These are phyloP conservation scores for Erebia epiphron DNA, from an alignment of 2,888 invertebrate genomes.

Conservation along the genomic window DNA sequence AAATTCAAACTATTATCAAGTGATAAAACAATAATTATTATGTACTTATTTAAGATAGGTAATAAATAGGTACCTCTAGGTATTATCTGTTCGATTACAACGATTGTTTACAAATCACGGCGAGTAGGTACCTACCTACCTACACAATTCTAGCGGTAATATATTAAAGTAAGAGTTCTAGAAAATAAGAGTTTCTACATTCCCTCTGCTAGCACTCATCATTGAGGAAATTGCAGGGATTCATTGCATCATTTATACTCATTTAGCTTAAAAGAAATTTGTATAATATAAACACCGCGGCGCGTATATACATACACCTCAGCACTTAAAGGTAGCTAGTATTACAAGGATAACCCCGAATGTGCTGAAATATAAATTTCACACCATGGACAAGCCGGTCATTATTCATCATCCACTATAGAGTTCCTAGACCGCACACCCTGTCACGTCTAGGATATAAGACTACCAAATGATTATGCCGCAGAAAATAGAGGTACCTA, in stretches of 20 bases:
- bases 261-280: no score
- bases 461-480: no score
- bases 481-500: no score
- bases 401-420: no score
- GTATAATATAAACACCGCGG: no score
- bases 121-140: background rate
- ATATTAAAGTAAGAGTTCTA: slow-evolving; percentile 23
- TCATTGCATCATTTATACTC: slow-evolving; percentile 36
- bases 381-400: no score
- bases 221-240: slow-evolving; percentile 39
- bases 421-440: no score
- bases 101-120: slow-evolving; percentile 21
- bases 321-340: no score
- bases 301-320: no score
- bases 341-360: no score
- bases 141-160: background rate
- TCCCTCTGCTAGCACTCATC: slow-evolving; percentile 32
- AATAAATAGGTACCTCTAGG: slow-evolving; percentile 19
- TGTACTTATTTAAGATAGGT: background rate
- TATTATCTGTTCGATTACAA: slow-evolving; percentile 17
- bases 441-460: no score
- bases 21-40: slow-evolving; percentile 28
- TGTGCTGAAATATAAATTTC: no score
- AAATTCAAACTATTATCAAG: slow-evolving; percentile 26
- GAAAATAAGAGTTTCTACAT: slow-evolving; percentile 28